These are phyloP conservation scores for Drosophila anceps DNA, from an alignment of 2,888 invertebrate species.

Conservation along the genomic window DNA sequence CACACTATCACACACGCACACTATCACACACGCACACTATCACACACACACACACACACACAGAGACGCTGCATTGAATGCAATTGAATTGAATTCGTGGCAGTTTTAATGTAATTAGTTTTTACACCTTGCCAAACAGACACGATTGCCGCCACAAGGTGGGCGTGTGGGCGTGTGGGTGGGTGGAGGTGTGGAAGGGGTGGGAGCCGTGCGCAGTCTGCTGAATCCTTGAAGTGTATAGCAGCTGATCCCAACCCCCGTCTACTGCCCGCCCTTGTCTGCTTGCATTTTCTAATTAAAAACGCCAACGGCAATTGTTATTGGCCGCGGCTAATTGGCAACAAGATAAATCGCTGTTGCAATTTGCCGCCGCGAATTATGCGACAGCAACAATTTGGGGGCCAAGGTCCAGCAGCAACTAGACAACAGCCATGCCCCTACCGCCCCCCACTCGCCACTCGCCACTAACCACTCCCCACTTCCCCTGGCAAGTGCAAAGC, in stretches of 20 bases:
- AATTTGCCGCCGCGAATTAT: slow-evolving; percentile 70
- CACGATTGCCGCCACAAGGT: slow-evolving; percentile 21
- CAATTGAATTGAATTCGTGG: slow-evolving; percentile 80
- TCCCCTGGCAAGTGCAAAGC: not conserved
- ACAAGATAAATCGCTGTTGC: slow-evolving; percentile 75
- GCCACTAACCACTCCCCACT: not conserved
- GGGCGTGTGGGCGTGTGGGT: not conserved
- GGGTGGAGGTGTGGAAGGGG: too few relatives aligned
- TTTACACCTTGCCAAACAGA: slow-evolving; percentile 73
- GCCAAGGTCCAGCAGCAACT: slow-evolving; percentile 48
- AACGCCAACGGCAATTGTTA: slow-evolving; percentile 71
- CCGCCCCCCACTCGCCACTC: too few relatives aligned
- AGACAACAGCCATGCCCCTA: not conserved
- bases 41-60: slow-evolving; percentile 10
- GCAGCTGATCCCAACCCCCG: not conserved
- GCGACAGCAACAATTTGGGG: slow-evolving; percentile 75
- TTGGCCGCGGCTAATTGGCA: slow-evolving; percentile 69
- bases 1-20: slow-evolving; percentile 10
- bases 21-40: slow-evolving; percentile 4
- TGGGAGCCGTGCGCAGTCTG: slow-evolving; percentile 9
- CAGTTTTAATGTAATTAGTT: slow-evolving; percentile 80
- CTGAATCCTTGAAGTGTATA: slow-evolving; percentile 16
- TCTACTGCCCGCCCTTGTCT: slow-evolving; percentile 21
- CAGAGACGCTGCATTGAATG: slow-evolving; percentile 50
- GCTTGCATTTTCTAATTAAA: slow-evolving; percentile 74